Percentiles rank a stretch among this genome's conserved stretches.
These are phyloP conservation scores for Ommatoiulus sabulosus DNA, from an alignment of 2,888 invertebrate species.

Conservation along the genomic window DNA sequence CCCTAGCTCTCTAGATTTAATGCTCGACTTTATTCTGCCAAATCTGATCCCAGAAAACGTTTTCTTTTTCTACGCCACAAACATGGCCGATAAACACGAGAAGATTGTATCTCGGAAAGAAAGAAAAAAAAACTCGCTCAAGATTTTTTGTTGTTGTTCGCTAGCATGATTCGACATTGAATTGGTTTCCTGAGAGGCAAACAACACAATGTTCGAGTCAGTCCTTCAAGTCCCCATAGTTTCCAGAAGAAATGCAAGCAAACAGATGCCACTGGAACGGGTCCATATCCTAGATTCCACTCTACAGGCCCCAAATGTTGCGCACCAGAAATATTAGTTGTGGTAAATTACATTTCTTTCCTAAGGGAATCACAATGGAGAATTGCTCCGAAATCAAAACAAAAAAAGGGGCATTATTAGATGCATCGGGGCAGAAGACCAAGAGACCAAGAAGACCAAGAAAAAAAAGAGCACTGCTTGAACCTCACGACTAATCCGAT, in stretches of 20 bases:
- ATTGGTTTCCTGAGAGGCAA: conserved; percentile 43
- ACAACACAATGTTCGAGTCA: conserved; percentile 24
- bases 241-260: background rate
- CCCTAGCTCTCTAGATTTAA: conserved; percentile 29
- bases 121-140: background rate
- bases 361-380: conserved; percentile 13
- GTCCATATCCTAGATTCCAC: conserved; percentile 22
- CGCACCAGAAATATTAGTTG: conserved; percentile 34
- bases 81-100: conserved; percentile 43
- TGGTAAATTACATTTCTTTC: conserved; percentile 49
- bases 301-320: background rate
- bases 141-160: conserved; percentile 17
- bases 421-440: conserved; percentile 50
- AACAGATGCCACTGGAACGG: background rate
- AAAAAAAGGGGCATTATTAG: conserved; percentile 51
- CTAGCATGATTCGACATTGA: conserved; percentile 30
- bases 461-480: no score
- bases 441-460: background rate
- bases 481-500: no score
- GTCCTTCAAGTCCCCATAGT: conserved; percentile 35
- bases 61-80: conserved; percentile 31
- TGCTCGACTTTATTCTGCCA: conserved; percentile 22
- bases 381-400: conserved; percentile 41
- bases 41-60: conserved; percentile 35
- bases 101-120: background rate